Evolutionary conservation across 2,113 vertebrate genomes (phyloP).

Genomic region (Willisornis vidua): DNA sequence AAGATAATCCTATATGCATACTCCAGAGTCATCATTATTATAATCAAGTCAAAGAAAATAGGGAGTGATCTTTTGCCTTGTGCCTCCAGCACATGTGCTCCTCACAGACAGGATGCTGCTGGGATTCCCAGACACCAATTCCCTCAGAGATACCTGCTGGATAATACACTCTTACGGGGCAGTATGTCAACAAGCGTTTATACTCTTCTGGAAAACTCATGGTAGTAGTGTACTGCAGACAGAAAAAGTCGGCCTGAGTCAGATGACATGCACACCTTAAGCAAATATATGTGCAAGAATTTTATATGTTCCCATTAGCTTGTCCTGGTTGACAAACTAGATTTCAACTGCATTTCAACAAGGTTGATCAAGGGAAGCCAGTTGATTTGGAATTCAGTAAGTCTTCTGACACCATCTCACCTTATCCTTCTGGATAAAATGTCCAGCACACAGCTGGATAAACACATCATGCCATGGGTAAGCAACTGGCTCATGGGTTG

Average conservation of each 20-base stretch:
- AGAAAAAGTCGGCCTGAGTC: background rate
- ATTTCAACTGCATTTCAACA: background rate
- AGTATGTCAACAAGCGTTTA: background rate
- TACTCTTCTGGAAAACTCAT: background rate
- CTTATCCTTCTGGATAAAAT: background rate
- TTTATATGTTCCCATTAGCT: background rate
- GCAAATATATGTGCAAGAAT: background rate
- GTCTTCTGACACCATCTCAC: background rate
- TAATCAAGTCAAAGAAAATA: background rate
- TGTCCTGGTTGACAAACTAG: background rate
- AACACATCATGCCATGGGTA: background rate
- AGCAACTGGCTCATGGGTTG: background rate
- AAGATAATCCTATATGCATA: background rate
- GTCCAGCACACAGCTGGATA: background rate
- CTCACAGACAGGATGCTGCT: background rate
- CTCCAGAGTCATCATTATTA: background rate
- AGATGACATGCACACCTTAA: background rate
- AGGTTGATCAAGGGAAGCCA: too few relatives aligned
- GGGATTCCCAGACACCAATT: background rate
- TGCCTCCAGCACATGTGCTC: background rate
- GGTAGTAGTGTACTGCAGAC: background rate
- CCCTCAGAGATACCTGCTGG: background rate
- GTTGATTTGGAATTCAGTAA: background rate
- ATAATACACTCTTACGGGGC: background rate
- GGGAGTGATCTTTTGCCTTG: background rate